A percentile compares a stretch with the other conserved stretches of the same genome.
These are phyloP conservation scores for Ormia ochracea DNA, from an alignment of 2,888 invertebrate genomes.

Conservation along the genomic window DNA sequence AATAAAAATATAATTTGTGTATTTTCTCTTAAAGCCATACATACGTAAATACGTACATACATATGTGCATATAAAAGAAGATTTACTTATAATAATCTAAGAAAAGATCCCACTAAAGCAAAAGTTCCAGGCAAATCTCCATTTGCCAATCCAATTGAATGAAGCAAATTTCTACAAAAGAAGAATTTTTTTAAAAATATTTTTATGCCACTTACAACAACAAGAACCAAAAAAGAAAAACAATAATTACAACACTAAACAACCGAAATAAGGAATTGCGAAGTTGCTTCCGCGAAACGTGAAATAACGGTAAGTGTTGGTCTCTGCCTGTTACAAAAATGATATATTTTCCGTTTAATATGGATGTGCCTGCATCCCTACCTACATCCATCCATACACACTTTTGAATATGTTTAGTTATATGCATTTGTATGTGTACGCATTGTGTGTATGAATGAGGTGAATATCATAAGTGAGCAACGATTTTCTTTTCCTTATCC, in stretches of 20 bases:
- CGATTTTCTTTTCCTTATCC: constrained; percentile 15
- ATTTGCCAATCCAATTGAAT: not conserved
- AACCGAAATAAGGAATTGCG: constrained; percentile 42
- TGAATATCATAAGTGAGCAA: not conserved
- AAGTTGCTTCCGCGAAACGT: constrained; percentile 1
- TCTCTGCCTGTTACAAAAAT: not conserved
- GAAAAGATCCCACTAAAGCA: constrained; percentile 18
- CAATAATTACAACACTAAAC: not conserved
- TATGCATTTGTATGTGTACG: not conserved
- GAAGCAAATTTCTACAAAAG: not conserved
- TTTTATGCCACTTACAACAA: not conserved
- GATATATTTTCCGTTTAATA: not conserved
- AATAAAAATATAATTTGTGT: constrained; percentile 25
- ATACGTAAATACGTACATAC: no score
- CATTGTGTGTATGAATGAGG: no score
- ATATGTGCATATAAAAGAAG: not conserved
- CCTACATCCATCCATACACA: not conserved
- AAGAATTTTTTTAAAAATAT: constrained; percentile 7
- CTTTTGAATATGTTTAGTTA: not conserved
- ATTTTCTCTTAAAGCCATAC: constrained; percentile 1
- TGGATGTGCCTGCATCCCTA: no score
- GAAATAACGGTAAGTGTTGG: constrained; percentile 59
- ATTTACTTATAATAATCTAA: not conserved
- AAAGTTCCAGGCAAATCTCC: constrained; percentile 31
- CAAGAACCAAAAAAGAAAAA: not conserved